A percentile compares a stretch with the other conserved stretches of the same genome.
phyloP scores from a whole-genome alignment of 2,797 vertebrate species.

The Melanotaenia trifasciata region DNA sequence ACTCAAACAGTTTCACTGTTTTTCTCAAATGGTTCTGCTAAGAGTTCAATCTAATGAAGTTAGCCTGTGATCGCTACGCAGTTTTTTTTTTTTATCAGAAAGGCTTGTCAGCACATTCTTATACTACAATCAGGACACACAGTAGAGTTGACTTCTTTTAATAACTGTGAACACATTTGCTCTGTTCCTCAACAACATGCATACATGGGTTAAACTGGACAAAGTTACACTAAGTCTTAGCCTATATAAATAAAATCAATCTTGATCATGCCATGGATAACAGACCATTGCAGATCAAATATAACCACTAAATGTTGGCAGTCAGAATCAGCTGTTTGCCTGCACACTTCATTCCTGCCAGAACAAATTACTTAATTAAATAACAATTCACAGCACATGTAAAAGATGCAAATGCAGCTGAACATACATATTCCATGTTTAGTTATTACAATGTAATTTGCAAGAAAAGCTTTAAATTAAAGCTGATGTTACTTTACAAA shows the following conservation, averaged over 20 bases:
- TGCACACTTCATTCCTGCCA: neutral
- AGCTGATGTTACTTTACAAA: neutral
- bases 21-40: neutral
- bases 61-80: neutral
- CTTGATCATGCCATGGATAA: neutral
- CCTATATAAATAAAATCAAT: neutral
- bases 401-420: too few relatives aligned
- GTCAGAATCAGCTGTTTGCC: neutral
- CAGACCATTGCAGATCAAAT: slow-evolving; percentile 2
- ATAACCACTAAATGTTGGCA: slow-evolving; percentile 2
- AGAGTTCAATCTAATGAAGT: neutral
- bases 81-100: neutral
- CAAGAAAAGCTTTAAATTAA: neutral
- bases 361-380: too few relatives aligned
- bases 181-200: neutral
- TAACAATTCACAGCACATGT: too few relatives aligned
- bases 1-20: neutral
- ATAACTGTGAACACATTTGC: neutral
- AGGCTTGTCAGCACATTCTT: too few relatives aligned
- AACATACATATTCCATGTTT: neutral
- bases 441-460: neutral
- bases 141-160: too few relatives aligned
- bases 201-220: neutral
- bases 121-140: too few relatives aligned
- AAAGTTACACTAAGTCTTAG: neutral